Conservation (phyloP, 2,797 vertebrate genomes). For the Anabacerthia variegaticeps region DNA sequence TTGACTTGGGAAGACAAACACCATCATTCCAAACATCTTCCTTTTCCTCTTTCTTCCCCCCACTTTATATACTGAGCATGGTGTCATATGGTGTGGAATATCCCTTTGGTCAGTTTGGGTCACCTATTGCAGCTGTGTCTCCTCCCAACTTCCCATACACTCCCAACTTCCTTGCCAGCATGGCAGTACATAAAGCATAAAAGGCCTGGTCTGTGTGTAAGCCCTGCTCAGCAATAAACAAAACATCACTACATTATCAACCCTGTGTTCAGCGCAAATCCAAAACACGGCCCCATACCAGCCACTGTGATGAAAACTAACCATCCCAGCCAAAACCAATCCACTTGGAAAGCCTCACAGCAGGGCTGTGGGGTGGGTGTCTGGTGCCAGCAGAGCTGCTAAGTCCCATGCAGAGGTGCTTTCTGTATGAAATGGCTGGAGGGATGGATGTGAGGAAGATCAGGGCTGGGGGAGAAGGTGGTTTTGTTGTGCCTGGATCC, state of each 20-base stretch:
- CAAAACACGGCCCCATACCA: neutral
- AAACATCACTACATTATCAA: neutral
- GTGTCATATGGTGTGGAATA: neutral
- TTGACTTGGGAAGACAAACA: neutral
- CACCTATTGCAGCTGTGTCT: neutral
- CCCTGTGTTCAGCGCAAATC: neutral
- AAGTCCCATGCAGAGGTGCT: too few species aligned
- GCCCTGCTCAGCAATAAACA: neutral
- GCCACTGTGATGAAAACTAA: neutral
- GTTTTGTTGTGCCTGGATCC: neutral
- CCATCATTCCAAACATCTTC: neutral
- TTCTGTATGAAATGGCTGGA: neutral
- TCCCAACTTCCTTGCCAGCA: neutral
- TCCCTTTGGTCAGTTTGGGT: neutral
- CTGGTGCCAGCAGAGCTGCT: too few species aligned
- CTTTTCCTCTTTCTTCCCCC: neutral
- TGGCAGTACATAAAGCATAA: neutral
- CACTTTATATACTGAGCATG: neutral
- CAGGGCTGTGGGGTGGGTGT: neutral
- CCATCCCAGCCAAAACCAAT: neutral
- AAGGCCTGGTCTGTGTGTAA: neutral
- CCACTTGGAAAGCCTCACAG: neutral
- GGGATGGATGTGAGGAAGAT: neutral
- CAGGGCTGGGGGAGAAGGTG: neutral
- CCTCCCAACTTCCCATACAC: accelerated